Base-by-base conservation (phyloP, 1,140 invertebrate genomes). In the Brachionus rotundiformis region DNA sequence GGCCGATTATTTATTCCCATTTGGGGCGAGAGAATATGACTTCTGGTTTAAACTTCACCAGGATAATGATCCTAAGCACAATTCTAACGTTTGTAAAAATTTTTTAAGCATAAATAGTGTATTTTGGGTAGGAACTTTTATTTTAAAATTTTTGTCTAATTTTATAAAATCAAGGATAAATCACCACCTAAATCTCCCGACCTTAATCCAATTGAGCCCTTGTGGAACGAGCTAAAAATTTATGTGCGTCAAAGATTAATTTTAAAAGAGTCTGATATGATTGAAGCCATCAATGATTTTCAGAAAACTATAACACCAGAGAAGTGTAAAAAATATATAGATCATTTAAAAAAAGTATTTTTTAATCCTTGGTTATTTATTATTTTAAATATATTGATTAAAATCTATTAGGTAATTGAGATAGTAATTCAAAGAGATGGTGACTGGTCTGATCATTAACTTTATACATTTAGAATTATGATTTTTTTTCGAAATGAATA, bases 281-380 rank as follows among this genome's bases (percentile, higher is more conserved):
- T 23, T 23, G 16, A 59, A 59, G 49, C 49, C 10, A 59, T 59
- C 3, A 59, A 59, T 59, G 49, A 8, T 59, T 59, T 23, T 59
- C 49, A 59, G 23, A 59, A 59, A 59, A 59, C 49, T 5, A 23
- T 23, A 25, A 59, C 49, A 25, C 16, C 23, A 23, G 49, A 59
- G 0, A 59, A 59, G 23, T 23, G 49, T 59, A 59, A 59, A 25
- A 59, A 25, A 23, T 59, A 59, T 63, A 31, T 63, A 63, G 23
- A 31, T 63, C 23, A 63, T 63, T 31, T 63, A 25, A 63, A 63
- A 63, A 63, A 63, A 63, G 59, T 63, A 63, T 29, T 63, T 61
- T n/a, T 47, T 47, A 16, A 47, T 47, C 44, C 0, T 49, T 49
- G 44, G 16, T 49, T 49, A 49, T 49, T 49, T 49, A n/a, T 16